Evolutionary conservation across 1,140 invertebrate genomes (phyloP).

Genomic region (Drosophila rufa): DNA sequence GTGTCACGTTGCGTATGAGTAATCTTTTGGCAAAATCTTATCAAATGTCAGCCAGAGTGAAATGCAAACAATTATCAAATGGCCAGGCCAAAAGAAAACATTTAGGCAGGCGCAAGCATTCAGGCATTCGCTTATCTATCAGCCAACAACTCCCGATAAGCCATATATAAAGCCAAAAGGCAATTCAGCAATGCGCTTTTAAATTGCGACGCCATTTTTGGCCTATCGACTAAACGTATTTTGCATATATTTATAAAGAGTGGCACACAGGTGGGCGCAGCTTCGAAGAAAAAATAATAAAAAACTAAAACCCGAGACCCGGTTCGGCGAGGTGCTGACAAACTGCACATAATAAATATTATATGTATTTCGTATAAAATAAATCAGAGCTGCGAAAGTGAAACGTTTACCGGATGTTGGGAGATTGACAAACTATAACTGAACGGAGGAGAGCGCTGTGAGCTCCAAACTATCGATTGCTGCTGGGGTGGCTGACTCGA

Average conservation of each 20-base stretch:
- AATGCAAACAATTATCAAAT: slow-evolving; percentile 56
- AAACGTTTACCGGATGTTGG: slow-evolving; percentile 79
- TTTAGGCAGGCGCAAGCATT: slow-evolving; percentile 45
- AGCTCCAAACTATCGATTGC: slow-evolving; percentile 65
- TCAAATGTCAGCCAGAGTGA: slow-evolving; percentile 47
- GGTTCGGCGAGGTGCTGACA: slow-evolving; percentile 63
- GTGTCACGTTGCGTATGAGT: slow-evolving; percentile 53
- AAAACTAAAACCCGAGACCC: slow-evolving; percentile 11
- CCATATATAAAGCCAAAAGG: slow-evolving; percentile 58
- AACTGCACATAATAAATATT: slow-evolving; percentile 82
- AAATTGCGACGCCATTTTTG: slow-evolving; percentile 74
- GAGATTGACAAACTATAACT: slow-evolving; percentile 68
- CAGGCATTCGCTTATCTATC: slow-evolving; percentile 49
- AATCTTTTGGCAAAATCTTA: slow-evolving; percentile 54
- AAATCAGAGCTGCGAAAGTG: slow-evolving; percentile 78
- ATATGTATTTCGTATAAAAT: slow-evolving; percentile 73
- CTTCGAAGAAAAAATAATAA: slow-evolving; percentile 5
- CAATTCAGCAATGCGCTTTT: slow-evolving; percentile 72
- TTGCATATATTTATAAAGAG: slow-evolving; percentile 42
- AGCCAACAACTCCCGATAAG: slow-evolving; percentile 62
- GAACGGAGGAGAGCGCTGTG: slow-evolving; percentile 17
- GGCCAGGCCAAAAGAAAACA: slow-evolving; percentile 54
- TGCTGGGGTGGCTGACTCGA: slow-evolving; percentile 60
- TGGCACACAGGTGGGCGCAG: slow-evolving; percentile 73
- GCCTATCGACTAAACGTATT: slow-evolving; percentile 47